These are phyloP conservation scores for Drusus annulatus DNA, from an alignment of 1,140 invertebrate species.

Conservation along the genomic window DNA sequence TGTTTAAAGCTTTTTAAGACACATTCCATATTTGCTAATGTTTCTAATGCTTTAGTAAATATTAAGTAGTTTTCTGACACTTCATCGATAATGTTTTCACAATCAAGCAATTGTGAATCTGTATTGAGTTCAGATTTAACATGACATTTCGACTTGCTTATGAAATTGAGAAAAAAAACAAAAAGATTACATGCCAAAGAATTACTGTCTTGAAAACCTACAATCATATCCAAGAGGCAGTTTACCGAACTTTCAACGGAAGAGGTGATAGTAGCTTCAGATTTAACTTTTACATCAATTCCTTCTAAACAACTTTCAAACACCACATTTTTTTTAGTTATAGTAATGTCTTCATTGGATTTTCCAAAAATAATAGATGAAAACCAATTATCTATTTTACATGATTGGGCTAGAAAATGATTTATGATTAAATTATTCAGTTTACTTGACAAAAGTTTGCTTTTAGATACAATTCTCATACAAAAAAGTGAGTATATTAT, in stretches of 20 bases:
- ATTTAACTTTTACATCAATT: conserved; percentile 36
- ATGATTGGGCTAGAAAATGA: conserved; percentile 56
- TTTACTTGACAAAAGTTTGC: conserved; percentile 62
- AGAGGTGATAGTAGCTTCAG: conserved; percentile 5
- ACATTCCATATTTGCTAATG: conserved; percentile 49
- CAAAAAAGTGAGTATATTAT: conserved; percentile 65
- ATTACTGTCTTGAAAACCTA: conserved; percentile 23
- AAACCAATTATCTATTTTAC: conserved; percentile 44
- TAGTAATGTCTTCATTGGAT: conserved; percentile 41
- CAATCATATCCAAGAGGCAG: conserved; percentile 50
- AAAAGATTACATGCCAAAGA: conserved; percentile 47
- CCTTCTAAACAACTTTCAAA: conserved; percentile 46
- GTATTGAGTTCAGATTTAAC: background rate
- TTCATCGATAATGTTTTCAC: conserved; percentile 50
- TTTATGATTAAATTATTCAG: conserved; percentile 65
- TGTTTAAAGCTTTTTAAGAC: conserved; percentile 63
- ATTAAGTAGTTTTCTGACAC: conserved; percentile 62
- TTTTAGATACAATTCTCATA: conserved; percentile 62
- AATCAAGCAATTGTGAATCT: background rate
- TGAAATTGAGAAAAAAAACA: conserved; percentile 46
- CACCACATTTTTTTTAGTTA: conserved; percentile 33
- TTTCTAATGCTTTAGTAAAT: conserved; percentile 60
- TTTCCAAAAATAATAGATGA: conserved; percentile 45
- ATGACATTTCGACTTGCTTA: conserved; percentile 32
- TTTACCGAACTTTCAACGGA: conserved; percentile 46